Evolutionary conservation across 2,888 invertebrate genomes (phyloP), one percentile per base, ranked within the genome.

Genomic region (Tanypteryx hageni): DNA sequence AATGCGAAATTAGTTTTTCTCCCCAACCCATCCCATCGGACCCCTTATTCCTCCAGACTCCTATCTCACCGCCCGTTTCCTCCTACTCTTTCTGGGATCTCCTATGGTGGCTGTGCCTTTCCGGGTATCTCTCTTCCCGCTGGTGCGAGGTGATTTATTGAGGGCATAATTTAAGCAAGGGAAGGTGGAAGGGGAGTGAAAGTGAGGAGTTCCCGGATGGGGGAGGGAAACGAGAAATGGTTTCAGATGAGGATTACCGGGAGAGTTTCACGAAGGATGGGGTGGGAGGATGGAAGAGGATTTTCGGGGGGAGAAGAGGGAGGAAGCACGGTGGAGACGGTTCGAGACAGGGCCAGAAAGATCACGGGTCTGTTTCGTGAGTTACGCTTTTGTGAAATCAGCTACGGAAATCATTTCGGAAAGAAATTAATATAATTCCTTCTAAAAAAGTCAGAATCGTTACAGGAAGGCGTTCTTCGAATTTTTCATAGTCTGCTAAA

Each of bases 231-330:
- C 61, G 86, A 86, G 89, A 89, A 89, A 89, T 89, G 89, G 89
- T 89, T 89, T 89, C 44, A 89, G 89, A 89, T 89, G 89, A 89
- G 89, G 89, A 89, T 89, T 89, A 89, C 68, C 18, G 64, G n/a
- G 31, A 31, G 64, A 89, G 89, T 86, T 86, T 86, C 61, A 59
- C 27, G 56, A 57, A 56, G 56, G 83, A 16, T n/a, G 18, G 83
- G 31, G n/a, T 0, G n/a, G 11, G 11, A 11, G 83, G 57, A 57
- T 18, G 18, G 61, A 22, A 11, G 64, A n/a, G 61, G 31, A 64
- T 64, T 89, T 31, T 31, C 27, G 31, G 31, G 44, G 31, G 82
- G 27, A 31, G 1, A 44, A 83, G 89, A 89, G 31, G 27, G 89
- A 86, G 61, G 5, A 44, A 44, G 44, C 44, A 5, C 44, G 44